These are phyloP conservation scores for Drosophila algonquin DNA, from an alignment of 2,888 invertebrate species.

Conservation along the genomic window DNA sequence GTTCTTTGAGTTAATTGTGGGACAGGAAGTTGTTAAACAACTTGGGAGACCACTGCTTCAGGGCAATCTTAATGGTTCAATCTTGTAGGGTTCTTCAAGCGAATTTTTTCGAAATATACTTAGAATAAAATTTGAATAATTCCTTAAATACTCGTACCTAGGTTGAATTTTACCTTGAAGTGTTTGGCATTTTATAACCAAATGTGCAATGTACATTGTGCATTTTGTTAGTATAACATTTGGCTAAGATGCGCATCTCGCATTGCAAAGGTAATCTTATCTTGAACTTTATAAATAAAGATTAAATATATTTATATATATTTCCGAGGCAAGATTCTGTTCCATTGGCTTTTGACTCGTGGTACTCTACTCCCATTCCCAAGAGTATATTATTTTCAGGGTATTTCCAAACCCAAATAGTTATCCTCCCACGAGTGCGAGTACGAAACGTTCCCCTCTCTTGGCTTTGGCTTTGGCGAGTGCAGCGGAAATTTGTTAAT, in stretches of 20 bases:
- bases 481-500: constrained; percentile 66
- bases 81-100: not conserved
- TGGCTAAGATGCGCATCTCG: not conserved
- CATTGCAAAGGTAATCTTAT: not conserved
- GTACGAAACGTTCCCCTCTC: not conserved
- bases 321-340: not conserved
- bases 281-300: not conserved
- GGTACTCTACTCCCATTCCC: not conserved
- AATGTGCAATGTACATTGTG: not conserved
- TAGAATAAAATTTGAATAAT: not conserved
- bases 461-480: constrained; percentile 18
- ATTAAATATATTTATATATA: not conserved
- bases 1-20: not conserved
- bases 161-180: not conserved
- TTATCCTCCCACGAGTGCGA: not conserved
- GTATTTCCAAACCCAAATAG: constrained; percentile 11
- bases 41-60: not conserved
- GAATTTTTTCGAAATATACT: not conserved
- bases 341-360: too few species aligned
- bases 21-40: not conserved
- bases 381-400: constrained; percentile 8
- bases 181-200: not conserved
- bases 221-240: not conserved
- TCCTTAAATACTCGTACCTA: too few species aligned
- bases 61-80: not conserved